phyloP scores from a whole-genome alignment of 2,888 invertebrate species.

The Drosophila cyrtoloma region DNA sequence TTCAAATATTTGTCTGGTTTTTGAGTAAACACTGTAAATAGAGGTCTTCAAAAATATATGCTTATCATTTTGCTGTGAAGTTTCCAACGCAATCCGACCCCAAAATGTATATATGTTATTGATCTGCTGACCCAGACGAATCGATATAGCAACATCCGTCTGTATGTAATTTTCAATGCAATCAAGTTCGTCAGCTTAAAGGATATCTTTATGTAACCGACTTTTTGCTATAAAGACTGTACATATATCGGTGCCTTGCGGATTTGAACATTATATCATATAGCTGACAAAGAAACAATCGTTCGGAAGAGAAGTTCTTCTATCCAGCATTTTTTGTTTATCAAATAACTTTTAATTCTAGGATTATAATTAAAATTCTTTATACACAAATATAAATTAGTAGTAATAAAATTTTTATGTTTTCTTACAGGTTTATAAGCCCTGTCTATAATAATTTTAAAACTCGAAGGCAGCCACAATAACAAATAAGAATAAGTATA shows the following conservation, averaged over 20 bases:
- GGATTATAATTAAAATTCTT: rapidly evolving
- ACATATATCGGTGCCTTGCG: rapidly evolving
- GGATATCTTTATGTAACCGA: background rate
- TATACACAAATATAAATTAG: too few species aligned
- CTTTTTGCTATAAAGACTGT: background rate
- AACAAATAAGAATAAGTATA: constrained; percentile 6
- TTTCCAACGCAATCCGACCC: background rate
- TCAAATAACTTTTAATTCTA: background rate
- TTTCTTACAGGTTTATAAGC: constrained; percentile 48
- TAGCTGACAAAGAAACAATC: background rate
- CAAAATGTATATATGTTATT: background rate
- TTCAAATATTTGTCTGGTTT: background rate
- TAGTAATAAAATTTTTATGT: background rate
- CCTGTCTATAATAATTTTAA: constrained; percentile 18
- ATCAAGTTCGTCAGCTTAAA: background rate
- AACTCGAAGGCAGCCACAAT: constrained; percentile 41
- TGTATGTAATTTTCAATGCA: background rate
- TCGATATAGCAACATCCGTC: background rate
- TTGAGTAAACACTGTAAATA: background rate
- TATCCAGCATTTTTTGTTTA: background rate
- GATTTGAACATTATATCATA: background rate
- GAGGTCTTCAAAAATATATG: background rate
- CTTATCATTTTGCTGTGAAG: background rate
- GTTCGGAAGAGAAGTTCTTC: background rate
- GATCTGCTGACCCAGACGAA: background rate